Evolutionary conservation across 2,113 vertebrate genomes (phyloP), one percentile per base, ranked within the genome.

Genomic region (Monopterus albus): DNA sequence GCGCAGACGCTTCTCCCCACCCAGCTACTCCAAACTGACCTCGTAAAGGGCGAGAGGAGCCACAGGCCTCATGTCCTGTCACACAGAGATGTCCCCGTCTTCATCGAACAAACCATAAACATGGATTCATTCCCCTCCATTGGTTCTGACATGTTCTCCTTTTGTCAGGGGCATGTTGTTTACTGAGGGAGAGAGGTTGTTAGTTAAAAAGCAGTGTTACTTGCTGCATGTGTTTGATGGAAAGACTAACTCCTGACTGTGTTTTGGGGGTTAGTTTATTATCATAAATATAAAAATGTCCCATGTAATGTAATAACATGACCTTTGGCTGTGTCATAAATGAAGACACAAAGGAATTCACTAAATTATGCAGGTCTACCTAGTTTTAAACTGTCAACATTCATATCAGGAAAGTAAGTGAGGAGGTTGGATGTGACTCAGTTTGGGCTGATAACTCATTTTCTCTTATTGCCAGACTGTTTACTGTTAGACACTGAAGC

Each of bases 1-100:
- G 82, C 92, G 98, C 2, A 78, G 97, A 53, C 95, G 96, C 45
- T 99, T 99, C 91, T 99, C 98, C 2, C 98, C 98, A 0, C 97
- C 98, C 64, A 98, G 91, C 91, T 99, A 99, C 91, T 98, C 98
- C 0, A 99, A 99, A 91, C 94, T 99, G 39, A 98, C 97, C 0
- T 93, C 96, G 0, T 99, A 97, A 91, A 66, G 45, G 15, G 29
- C 23, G 47, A 47, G 78, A 31, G 6, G 31, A 64, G 21, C 40
- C 68, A 31, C 33, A 12, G 1, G 58, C 35, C 15, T 63, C 17
- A 5, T 59, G 72, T 56, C n/a, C 67, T 25, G 18, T 0, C 2
- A 29, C 39, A n/a, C 26, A 49, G 40, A 21, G 26, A 23, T 2
- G 46, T 38, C 29, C 35, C 35, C 25, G 55, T 65, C 23, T 65